Conservation (phyloP, 1,140 invertebrate species). For the Cotesia glomerata region DNA sequence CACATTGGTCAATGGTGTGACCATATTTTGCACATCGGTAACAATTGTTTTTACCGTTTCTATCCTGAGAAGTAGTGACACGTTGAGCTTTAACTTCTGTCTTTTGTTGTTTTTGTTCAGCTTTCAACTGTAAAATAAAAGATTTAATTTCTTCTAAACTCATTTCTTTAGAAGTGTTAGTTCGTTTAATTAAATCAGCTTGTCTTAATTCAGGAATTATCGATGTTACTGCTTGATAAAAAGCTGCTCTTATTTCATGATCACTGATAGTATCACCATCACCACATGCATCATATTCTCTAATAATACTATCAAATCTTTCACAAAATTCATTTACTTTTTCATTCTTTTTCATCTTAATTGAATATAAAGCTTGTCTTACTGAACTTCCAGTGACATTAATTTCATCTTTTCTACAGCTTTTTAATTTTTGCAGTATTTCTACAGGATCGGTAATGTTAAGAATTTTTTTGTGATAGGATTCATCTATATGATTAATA, state of each 20-base stretch:
- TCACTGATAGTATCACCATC: slow-evolving; percentile 27
- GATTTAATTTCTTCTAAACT: slow-evolving; percentile 11
- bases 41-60: slow-evolving; percentile 17
- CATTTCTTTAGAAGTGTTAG: slow-evolving; percentile 25
- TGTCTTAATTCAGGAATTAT: slow-evolving; percentile 26
- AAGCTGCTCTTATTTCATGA: slow-evolving; percentile 27
- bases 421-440: slow-evolving; percentile 33
- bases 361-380: slow-evolving; percentile 30
- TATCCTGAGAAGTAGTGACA: no score
- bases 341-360: slow-evolving; percentile 35
- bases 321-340: slow-evolving; percentile 34
- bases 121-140: slow-evolving; percentile 5
- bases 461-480: slow-evolving; percentile 40
- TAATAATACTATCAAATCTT: slow-evolving; percentile 36
- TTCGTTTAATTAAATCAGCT: slow-evolving; percentile 16
- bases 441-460: slow-evolving; percentile 31
- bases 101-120: slow-evolving; percentile 4
- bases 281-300: slow-evolving; percentile 34
- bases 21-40: slow-evolving; percentile 32
- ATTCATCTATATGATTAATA: slow-evolving; percentile 39
- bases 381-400: slow-evolving; percentile 32
- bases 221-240: slow-evolving; percentile 21
- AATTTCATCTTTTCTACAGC: slow-evolving; percentile 27
- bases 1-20: slow-evolving; percentile 30
- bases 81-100: slow-evolving; percentile 19